A percentile compares a stretch with the other conserved stretches of the same genome.
Conservation (phyloP, 2,888 invertebrate genomes). For the Polyommatus icarus region DNA sequence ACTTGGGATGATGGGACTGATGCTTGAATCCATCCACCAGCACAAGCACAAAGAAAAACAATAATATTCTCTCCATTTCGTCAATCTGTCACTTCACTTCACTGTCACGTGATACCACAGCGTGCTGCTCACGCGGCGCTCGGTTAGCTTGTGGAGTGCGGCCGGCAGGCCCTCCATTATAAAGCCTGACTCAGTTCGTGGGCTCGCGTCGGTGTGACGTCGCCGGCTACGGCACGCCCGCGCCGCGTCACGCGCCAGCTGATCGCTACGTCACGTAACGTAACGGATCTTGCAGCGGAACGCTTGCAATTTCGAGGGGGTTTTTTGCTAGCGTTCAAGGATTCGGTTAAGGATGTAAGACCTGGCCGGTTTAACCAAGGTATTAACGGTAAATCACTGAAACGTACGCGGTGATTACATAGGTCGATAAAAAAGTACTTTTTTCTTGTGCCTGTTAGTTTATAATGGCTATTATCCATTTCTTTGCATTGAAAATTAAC, state of each 20-base stretch:
- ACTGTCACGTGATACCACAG: slow-evolving; percentile 45
- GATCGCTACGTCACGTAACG: neutral
- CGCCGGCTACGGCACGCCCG: slow-evolving; percentile 50
- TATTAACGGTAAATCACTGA: neutral
- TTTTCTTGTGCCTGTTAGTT: too few relatives aligned
- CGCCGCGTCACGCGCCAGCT: slow-evolving; percentile 46
- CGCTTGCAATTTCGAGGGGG: neutral
- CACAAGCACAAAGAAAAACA: slow-evolving; percentile 59
- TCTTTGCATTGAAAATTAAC: too few relatives aligned
- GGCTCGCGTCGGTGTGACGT: slow-evolving; percentile 50
- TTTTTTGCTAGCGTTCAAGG: slow-evolving; percentile 21
- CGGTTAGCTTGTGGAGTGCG: slow-evolving; percentile 59
- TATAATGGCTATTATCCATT: too few relatives aligned
- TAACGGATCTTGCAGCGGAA: slow-evolving; percentile 18
- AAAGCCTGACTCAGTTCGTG: slow-evolving; percentile 62
- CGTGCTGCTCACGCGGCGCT: slow-evolving; percentile 62
- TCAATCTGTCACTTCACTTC: slow-evolving; percentile 45
- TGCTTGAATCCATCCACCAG: slow-evolving; percentile 53
- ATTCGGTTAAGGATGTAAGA: neutral
- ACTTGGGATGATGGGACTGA: slow-evolving; percentile 63
- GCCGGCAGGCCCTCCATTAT: slow-evolving; percentile 59
- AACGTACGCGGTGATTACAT: neutral
- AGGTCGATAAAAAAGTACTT: too few relatives aligned
- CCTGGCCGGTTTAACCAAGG: neutral
- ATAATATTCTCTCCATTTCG: slow-evolving; percentile 61